Evolutionary conservation across 2,113 vertebrate species (phyloP).

Genomic region (Hirundichthys speculiger): DNA sequence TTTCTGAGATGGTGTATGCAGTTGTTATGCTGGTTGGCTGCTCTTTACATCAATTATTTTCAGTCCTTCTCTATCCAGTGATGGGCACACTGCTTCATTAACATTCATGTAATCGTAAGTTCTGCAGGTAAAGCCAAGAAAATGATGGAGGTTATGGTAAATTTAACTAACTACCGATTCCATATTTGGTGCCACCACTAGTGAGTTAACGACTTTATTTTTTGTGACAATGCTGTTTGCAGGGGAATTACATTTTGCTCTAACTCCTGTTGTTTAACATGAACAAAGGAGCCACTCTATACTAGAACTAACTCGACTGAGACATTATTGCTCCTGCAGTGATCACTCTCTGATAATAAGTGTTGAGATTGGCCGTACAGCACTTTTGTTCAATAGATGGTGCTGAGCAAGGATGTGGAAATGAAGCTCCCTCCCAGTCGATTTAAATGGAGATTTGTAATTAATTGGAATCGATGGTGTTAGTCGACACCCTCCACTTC

Average conservation of each 20-base stretch:
- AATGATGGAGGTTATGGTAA: conserved; percentile 34
- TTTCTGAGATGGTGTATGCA: not conserved
- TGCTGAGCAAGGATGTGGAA: conserved; percentile 59
- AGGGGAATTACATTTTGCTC: conserved; percentile 2
- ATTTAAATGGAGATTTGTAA: conserved; percentile 69
- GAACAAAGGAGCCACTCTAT: conserved; percentile 9
- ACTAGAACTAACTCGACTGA: conserved; percentile 10
- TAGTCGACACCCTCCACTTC: conserved; percentile 39
- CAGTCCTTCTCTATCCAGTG: conserved; percentile 40
- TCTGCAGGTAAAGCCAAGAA: conserved; percentile 20
- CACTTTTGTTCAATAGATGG: conserved; percentile 39
- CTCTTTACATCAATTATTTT: conserved; percentile 26
- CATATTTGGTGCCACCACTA: conserved; percentile 2
- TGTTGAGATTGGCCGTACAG: conserved; percentile 36
- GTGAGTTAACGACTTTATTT: conserved; percentile 11
- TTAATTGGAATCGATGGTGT: conserved; percentile 71
- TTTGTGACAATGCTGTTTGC: not conserved
- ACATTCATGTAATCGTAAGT: conserved; percentile 46
- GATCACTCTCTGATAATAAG: conserved; percentile 44
- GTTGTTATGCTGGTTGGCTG: conserved; percentile 17
- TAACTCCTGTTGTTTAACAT: not conserved
- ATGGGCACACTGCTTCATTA: conserved; percentile 56
- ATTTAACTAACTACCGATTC: not conserved
- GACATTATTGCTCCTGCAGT: conserved; percentile 27
- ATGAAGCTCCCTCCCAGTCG: conserved; percentile 60